A percentile compares a stretch with the other conserved stretches of the same genome.
Conservation (phyloP, 2,113 vertebrate genomes). For the Megaceryle maxima region DNA sequence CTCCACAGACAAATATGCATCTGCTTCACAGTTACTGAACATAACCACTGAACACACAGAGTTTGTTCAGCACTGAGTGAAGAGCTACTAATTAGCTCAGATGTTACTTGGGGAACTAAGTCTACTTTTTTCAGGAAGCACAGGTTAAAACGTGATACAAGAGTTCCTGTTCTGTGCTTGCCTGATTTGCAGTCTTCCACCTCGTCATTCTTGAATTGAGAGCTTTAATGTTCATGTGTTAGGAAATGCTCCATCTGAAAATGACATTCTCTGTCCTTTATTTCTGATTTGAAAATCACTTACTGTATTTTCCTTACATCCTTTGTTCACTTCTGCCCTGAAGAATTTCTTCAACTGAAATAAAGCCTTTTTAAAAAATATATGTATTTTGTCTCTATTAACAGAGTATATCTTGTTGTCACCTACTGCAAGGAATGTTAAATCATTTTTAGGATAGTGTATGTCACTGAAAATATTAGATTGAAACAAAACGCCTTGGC, state of each 20-base stretch:
- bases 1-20: neutral
- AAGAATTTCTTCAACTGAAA: neutral
- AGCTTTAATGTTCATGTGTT: neutral
- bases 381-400: neutral
- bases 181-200: neutral
- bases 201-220: neutral
- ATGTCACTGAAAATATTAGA: neutral
- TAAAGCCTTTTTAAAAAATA: neutral
- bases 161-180: neutral
- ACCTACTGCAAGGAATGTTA: neutral
- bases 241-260: neutral
- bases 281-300: neutral
- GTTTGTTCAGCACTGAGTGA: neutral
- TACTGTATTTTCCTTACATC: neutral
- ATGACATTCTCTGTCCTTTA: neutral
- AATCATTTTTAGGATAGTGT: neutral
- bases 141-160: neutral
- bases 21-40: neutral
- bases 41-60: neutral
- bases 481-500: neutral
- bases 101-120: neutral
- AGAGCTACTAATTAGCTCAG: neutral
- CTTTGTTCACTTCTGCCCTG: neutral
- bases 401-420: neutral
- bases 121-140: neutral